Evolutionary conservation across 2,888 invertebrate genomes (phyloP), one percentile per base, ranked within the genome.

Genomic region (Smittia sp.): DNA sequence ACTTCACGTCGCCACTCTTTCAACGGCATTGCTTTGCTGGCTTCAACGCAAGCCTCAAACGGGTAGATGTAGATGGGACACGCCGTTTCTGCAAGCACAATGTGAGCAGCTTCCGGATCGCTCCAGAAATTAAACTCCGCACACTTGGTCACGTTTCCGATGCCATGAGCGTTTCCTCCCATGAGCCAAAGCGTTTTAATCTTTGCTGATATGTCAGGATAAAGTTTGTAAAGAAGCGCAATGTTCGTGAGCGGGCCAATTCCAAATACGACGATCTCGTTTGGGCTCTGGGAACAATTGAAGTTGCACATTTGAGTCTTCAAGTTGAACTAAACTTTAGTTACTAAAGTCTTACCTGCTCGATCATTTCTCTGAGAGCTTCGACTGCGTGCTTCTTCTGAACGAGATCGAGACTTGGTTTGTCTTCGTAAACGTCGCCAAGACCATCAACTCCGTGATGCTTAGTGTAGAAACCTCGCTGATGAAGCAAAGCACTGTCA

Each of bases 161-260:
- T 79, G n/a, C 84, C 86, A 15, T 24, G 24, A 54, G 22, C 11
- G 58, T 58, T 75, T 15, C 54, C 74, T 20, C 93, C 94, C 85
- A 92, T 93, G 2, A 93, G 85, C 78, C 86, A 90, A 38, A 93
- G 81, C 58, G 89, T 88, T 75, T 88, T 87, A 0, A 93, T 80
- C 75, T 87, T 85, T 20, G 83, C 78, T 0, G 87, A 80, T 78
- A 94, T 89, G 2, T 85, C 79, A 0, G 89, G 86, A 77, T 90
- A 90, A 77, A 92, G 79, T 77, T 88, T 87, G 1, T 90, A 84
- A 0, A 92, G 88, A 75, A 93, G 78, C 0, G 93, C 94, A 62
- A 93, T 82, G 78, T 94, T 94, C 0, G 94, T 94, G 24, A 94
- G 80, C 0, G 94, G 88, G 0, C 90, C 94, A 24, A 93, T 79